Conservation (phyloP, 2,113 vertebrate genomes). For the Amphiprion percula region DNA sequence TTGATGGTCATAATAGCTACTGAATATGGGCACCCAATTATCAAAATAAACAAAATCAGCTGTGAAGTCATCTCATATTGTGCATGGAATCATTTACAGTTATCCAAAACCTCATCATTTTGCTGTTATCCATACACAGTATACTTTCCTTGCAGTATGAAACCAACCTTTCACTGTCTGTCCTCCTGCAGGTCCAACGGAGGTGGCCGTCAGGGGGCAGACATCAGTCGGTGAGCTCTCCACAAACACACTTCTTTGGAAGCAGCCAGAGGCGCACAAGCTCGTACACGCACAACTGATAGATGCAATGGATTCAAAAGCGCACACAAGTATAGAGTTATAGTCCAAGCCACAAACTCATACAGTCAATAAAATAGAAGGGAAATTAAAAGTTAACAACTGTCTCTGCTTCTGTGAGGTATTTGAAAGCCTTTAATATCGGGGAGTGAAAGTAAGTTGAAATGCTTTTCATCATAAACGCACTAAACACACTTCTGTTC, state of each 20-base stretch:
- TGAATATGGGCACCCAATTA: background rate
- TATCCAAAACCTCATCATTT: background rate
- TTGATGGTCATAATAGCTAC: background rate
- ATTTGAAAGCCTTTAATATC: background rate
- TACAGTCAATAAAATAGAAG: background rate
- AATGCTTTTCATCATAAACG: background rate
- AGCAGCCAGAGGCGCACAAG: background rate
- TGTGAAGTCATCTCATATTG: background rate
- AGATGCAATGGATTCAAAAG: background rate
- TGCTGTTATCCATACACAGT: background rate
- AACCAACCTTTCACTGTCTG: background rate
- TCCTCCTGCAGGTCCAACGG: slow-evolving; percentile 31
- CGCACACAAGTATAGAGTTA: too few species aligned
- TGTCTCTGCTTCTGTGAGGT: background rate
- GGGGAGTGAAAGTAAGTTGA: background rate
- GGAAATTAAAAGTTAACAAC: background rate
- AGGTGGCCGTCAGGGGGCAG: slow-evolving; percentile 78
- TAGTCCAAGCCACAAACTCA: background rate
- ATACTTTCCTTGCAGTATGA: background rate
- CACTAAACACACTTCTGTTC: background rate
- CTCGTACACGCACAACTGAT: background rate
- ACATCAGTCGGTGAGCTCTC: slow-evolving; percentile 57
- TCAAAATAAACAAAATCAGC: background rate
- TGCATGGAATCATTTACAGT: background rate
- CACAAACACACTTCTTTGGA: slow-evolving; percentile 20